These are phyloP conservation scores for Masticophis lateralis DNA, from an alignment of 2,797 vertebrate genomes.

Conservation along the genomic window DNA sequence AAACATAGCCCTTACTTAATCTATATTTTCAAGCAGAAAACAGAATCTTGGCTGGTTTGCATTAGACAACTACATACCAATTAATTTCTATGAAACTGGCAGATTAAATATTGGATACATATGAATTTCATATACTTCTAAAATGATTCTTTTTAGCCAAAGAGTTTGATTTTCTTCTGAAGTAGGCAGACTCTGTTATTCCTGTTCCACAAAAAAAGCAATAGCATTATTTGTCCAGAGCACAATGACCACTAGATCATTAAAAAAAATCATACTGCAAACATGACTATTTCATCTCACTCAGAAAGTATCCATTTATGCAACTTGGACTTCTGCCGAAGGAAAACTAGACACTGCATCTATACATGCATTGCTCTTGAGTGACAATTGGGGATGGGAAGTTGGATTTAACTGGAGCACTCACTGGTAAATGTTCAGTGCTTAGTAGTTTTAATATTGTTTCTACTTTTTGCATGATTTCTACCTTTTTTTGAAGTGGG, in stretches of 20 bases:
- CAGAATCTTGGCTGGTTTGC: constrained; percentile 55
- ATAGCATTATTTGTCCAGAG: background rate
- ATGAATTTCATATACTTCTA: constrained; percentile 20
- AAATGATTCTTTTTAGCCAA: background rate
- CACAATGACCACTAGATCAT: background rate
- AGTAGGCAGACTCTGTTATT: background rate
- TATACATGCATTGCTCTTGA: background rate
- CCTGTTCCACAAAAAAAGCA: background rate
- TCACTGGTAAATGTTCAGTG: background rate
- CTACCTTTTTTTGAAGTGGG: background rate
- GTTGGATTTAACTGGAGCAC: background rate
- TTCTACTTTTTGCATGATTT: background rate
- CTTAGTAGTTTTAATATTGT: background rate
- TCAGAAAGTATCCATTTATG: background rate
- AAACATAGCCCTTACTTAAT: constrained; percentile 48
- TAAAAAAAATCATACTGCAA: background rate
- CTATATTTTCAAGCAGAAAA: constrained; percentile 55
- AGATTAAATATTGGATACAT: constrained; percentile 48
- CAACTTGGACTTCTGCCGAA: background rate
- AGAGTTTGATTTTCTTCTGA: background rate
- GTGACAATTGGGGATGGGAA: background rate
- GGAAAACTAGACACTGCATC: background rate
- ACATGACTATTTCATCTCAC: background rate
- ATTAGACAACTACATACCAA: constrained; percentile 49
- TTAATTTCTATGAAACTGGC: constrained; percentile 50